Percentiles rank a stretch among this genome's conserved stretches.
phyloP scores from a whole-genome alignment of 2,797 vertebrate species.

The Rhinophrynus dorsalis region DNA sequence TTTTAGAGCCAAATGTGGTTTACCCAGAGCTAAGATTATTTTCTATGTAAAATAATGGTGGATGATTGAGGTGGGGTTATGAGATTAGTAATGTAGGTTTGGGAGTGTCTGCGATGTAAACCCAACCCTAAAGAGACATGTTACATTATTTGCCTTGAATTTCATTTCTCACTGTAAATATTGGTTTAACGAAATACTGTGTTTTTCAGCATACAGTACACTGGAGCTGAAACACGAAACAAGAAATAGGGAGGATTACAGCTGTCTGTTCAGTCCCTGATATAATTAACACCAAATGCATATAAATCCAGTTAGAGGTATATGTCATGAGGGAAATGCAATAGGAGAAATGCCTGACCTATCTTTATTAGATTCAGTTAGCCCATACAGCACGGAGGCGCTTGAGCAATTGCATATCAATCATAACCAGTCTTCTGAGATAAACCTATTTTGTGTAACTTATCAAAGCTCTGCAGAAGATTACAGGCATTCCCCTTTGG shows the following conservation, averaged over 20 bases:
- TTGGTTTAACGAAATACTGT: too few species aligned
- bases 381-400: constrained; percentile 64
- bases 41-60: too few species aligned
- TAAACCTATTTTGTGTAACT: constrained; percentile 69
- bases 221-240: constrained; percentile 51
- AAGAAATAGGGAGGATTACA: constrained; percentile 59
- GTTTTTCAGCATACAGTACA: not conserved
- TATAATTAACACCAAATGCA: constrained; percentile 71
- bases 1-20: too few species aligned
- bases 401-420: constrained; percentile 69
- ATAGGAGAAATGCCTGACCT: constrained; percentile 65
- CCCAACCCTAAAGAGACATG: too few species aligned
- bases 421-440: constrained; percentile 66
- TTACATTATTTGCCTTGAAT: too few species aligned
- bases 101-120: too few species aligned
- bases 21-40: too few species aligned
- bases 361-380: constrained; percentile 69
- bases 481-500: constrained; percentile 60
- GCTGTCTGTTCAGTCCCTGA: constrained; percentile 56
- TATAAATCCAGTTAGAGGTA: constrained; percentile 72
- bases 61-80: too few species aligned
- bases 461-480: constrained; percentile 68
- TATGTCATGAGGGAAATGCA: constrained; percentile 65
- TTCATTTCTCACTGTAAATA: too few species aligned
- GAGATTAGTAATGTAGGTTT: too few species aligned